Base-by-base conservation (phyloP, 2,113 vertebrate species). In the Tachysurus fulvidraco region DNA sequence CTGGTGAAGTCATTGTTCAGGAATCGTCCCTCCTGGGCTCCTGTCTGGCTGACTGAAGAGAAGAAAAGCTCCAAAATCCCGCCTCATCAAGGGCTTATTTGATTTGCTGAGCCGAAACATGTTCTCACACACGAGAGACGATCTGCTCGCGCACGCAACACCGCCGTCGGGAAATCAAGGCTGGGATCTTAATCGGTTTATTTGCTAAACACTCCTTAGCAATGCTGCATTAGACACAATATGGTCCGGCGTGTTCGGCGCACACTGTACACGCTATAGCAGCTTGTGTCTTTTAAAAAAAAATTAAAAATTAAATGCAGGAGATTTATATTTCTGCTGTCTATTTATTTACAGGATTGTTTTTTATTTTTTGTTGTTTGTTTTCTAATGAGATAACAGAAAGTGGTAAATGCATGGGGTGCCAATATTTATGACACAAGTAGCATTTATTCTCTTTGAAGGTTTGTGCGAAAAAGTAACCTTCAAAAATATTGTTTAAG, bases 51-150 rank as follows among this genome's bases (percentile, higher is more conserved):
- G 74, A 25, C 28, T 55, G 77, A 19, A 36, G 8, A 81, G 41
- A 46, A 13, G 57, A 64, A 64, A 81, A 25, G 80, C 80, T 41
- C 19, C 19, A 44, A 74, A 84, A 74, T 74, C 83, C 30, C 25
- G 28, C 50, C 83, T 73, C 83, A 6, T 74, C 46, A n/a, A 54
- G 2, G 54, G 30, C 21, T 57, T 44, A n/a, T 84, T 74, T 57
- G 83, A 74, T 73, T 73, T 57, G 82, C 30, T 71, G 74, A 78
- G 74, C 74, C 17, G 30, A 78, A 78, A 57, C 76, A 30, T 79
- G 50, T 57, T 79, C 76, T 79, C 44, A 1, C 30, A 25, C 21
- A 21, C 10, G 41, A 50, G 71, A 50, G 46, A 25, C n/a, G 46
- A 78, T 54, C 74, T 50, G 23, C 74, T 77, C 36, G 13, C 9